Conservation (phyloP, 1,140 invertebrate genomes). For the Coelopa frigida region DNA sequence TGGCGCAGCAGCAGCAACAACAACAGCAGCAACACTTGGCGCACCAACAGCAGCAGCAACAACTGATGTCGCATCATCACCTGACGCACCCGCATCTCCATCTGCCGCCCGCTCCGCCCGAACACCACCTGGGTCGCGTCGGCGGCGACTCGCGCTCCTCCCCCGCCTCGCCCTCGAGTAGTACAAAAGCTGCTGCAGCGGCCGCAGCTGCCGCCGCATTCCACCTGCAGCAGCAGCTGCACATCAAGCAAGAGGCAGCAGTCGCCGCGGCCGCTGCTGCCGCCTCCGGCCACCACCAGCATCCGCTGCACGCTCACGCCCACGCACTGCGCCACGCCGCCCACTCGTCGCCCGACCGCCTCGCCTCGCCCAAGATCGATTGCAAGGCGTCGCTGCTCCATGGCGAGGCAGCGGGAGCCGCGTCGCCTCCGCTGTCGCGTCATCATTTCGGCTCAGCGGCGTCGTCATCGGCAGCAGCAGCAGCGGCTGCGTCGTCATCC, state of each 20-base stretch:
- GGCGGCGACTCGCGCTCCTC: constrained; percentile 19
- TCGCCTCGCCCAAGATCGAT: constrained; percentile 33
- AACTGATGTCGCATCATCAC: constrained; percentile 4
- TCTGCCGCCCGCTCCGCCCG: constrained; percentile 16
- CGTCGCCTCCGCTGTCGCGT: constrained; percentile 2
- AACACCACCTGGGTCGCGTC: constrained; percentile 21
- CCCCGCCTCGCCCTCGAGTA: constrained; percentile 15
- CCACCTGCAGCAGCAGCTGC: constrained; percentile 35
- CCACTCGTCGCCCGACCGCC: constrained; percentile 32
- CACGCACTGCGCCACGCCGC: constrained; percentile 31
- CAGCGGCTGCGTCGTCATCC: background rate
- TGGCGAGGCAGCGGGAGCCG: background rate
- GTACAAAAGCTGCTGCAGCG: constrained; percentile 23
- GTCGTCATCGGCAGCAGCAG: constrained; percentile 6
- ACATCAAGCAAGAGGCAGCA: constrained; percentile 37
- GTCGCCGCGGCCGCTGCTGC: constrained; percentile 15
- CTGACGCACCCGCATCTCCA: constrained; percentile 21
- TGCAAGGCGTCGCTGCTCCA: constrained; percentile 18
- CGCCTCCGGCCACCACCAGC: constrained; percentile 7
- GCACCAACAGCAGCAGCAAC: constrained; percentile 16
- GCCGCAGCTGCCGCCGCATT: constrained; percentile 27
- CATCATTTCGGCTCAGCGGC: constrained; percentile 2
- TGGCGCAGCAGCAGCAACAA: constrained; percentile 19
- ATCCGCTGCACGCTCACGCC: constrained; percentile 17
- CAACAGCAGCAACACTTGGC: constrained; percentile 11